phyloP scores from a whole-genome alignment of 2,113 vertebrate species.

The Pseudorasbora parva region DNA sequence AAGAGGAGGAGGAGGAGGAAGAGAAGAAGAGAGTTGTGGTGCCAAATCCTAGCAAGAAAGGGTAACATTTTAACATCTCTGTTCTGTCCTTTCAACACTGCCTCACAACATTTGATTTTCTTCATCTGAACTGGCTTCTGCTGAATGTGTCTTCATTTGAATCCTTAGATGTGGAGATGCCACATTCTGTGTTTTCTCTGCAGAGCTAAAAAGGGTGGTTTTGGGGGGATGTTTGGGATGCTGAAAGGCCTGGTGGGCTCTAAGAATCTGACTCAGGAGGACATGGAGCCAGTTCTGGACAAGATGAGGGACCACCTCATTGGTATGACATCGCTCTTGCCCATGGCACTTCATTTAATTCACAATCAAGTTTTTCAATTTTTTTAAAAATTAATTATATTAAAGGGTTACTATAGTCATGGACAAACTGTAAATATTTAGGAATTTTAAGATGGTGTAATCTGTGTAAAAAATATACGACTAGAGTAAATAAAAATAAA shows the following conservation, averaged over 20 bases:
- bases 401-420: background rate
- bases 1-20: constrained; percentile 51
- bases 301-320: constrained; percentile 98
- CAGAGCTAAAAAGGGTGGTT: constrained; percentile 83
- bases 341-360: background rate
- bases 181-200: background rate
- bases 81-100: background rate
- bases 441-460: background rate
- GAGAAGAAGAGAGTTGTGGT: constrained; percentile 71
- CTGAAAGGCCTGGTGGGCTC: constrained; percentile 96
- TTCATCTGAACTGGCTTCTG: background rate
- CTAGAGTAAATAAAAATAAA: too few relatives aligned
- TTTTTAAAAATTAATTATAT: too few relatives aligned
- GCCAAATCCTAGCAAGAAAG: constrained; percentile 74
- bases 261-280: constrained; percentile 87
- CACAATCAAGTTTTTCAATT: too few relatives aligned
- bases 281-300: constrained; percentile 94
- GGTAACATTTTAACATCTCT: constrained; percentile 35
- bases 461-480: too few relatives aligned
- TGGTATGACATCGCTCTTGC: constrained; percentile 65
- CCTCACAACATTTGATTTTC: background rate
- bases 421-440: background rate
- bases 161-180: background rate
- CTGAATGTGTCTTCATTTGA: background rate
- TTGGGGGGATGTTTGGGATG: constrained; percentile 98